A percentile compares a stretch with the other conserved stretches of the same genome.
phyloP scores from a whole-genome alignment of 2,797 vertebrate genomes.

The Rhabdophis nuchalis region DNA sequence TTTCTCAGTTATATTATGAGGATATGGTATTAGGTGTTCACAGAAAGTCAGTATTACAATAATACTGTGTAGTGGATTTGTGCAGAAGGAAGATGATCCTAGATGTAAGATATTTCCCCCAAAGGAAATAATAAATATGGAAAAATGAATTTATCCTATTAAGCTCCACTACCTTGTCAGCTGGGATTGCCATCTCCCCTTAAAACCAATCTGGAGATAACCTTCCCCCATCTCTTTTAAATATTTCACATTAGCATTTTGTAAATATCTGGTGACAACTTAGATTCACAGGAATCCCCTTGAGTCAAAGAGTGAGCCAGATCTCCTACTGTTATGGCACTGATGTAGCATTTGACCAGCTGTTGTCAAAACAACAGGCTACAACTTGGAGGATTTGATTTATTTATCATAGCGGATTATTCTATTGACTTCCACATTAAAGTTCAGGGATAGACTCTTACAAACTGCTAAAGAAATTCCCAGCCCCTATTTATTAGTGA shows the following conservation, averaged over 20 bases:
- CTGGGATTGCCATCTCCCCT: neutral
- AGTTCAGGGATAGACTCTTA: neutral
- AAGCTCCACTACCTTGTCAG: neutral
- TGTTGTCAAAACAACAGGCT: conserved; percentile 40
- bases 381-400: neutral
- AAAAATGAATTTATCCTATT: neutral
- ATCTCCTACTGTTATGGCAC: conserved; percentile 51
- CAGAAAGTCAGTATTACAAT: neutral
- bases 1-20: neutral
- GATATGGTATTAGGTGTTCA: neutral
- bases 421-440: neutral
- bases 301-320: conserved; percentile 21
- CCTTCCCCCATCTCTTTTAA: conserved; percentile 34
- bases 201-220: neutral
- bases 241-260: conserved; percentile 26
- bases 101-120: neutral
- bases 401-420: neutral
- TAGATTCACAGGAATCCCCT: conserved; percentile 35
- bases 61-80: neutral
- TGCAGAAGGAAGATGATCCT: neutral
- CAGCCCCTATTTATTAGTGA: neutral
- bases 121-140: neutral
- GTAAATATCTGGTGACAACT: conserved; percentile 64
- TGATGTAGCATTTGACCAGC: conserved; percentile 50
- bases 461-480: neutral